These are phyloP conservation scores for Leucoptera coffeella DNA, from an alignment of 2,888 invertebrate genomes.

Conservation along the genomic window DNA sequence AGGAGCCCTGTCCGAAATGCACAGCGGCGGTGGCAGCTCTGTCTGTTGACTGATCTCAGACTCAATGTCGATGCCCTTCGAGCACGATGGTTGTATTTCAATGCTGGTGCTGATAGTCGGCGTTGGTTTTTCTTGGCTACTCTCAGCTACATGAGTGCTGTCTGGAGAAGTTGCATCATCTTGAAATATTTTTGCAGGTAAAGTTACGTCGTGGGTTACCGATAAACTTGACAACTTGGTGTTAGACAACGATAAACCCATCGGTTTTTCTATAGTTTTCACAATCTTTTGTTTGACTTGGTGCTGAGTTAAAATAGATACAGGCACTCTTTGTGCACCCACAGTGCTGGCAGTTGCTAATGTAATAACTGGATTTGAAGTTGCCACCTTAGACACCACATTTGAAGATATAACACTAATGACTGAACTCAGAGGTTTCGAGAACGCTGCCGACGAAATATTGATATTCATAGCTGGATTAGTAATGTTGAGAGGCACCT, in stretches of 20 bases:
- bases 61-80: constrained; percentile 42
- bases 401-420: constrained; percentile 44
- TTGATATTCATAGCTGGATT: constrained; percentile 26
- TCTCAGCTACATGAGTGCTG: constrained; percentile 26
- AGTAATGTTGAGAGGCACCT: constrained; percentile 26
- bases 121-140: constrained; percentile 14
- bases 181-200: constrained; percentile 63
- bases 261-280: constrained; percentile 43
- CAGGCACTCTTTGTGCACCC: constrained; percentile 26
- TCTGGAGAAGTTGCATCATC: constrained; percentile 61
- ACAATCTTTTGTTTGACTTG: constrained; percentile 47
- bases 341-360: constrained; percentile 25
- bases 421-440: constrained; percentile 37
- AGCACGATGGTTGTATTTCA: constrained; percentile 14
- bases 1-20: constrained; percentile 30
- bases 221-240: constrained; percentile 52
- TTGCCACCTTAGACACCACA: constrained; percentile 26
- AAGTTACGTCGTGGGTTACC: constrained; percentile 50
- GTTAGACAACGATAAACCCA: constrained; percentile 43
- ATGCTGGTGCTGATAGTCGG: too few species aligned
- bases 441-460: constrained; percentile 25
- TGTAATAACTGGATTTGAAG: constrained; percentile 30
- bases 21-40: constrained; percentile 34
- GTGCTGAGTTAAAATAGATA: constrained; percentile 37
- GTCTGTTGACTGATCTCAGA: constrained; percentile 45